phyloP scores from a whole-genome alignment of 2,797 vertebrate species.

The Prunella strophiata region DNA sequence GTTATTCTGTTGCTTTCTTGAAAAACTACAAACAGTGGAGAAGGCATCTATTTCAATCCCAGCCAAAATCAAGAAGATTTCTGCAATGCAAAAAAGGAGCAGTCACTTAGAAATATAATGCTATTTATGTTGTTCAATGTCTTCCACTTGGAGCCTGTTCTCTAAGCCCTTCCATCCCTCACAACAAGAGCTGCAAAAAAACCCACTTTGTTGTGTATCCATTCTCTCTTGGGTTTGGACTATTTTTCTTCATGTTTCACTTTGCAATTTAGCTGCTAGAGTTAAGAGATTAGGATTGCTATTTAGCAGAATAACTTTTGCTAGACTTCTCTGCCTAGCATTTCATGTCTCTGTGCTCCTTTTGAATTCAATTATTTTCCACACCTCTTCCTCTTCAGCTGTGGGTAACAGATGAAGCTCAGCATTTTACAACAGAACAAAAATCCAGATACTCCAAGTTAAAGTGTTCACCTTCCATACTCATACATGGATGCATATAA shows the following conservation, averaged over 20 bases:
- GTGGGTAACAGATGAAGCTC: not conserved
- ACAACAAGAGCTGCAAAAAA: not conserved
- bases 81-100: not conserved
- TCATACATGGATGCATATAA: accelerated
- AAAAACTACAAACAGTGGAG: not conserved
- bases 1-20: not conserved
- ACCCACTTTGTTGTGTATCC: not conserved
- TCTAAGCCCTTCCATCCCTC: not conserved
- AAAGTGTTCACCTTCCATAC: not conserved
- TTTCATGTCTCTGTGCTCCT: not conserved
- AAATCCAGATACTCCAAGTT: not conserved
- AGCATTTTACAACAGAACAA: not conserved
- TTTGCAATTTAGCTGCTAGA: not conserved
- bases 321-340: not conserved
- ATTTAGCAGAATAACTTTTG: not conserved
- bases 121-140: not conserved
- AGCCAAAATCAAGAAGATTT: conserved; percentile 27
- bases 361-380: not conserved
- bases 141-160: not conserved
- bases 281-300: not conserved
- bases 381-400: not conserved
- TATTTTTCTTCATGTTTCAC: not conserved
- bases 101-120: not conserved
- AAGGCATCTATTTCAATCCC: not conserved
- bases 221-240: not conserved